Conservation (phyloP, 2,888 invertebrate species). For the Diaprepes abbreviatus region DNA sequence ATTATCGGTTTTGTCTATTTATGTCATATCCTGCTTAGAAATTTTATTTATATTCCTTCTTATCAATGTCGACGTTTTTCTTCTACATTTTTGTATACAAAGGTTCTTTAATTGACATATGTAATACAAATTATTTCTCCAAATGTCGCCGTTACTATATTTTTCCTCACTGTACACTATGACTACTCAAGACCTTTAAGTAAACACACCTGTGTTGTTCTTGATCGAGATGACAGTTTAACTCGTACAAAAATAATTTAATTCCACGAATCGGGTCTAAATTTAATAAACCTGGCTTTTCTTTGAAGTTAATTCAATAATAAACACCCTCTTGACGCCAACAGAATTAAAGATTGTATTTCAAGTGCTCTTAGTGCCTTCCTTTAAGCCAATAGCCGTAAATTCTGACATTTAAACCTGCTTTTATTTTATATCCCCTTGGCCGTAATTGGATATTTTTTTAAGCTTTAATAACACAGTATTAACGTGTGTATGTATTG, state of each 20-base stretch:
- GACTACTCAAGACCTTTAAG: no score
- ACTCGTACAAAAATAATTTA: neutral
- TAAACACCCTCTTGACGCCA: slow-evolving; percentile 16
- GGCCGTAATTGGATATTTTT: slow-evolving; percentile 1
- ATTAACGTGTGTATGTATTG: no score
- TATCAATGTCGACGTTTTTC: no score
- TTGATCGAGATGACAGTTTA: slow-evolving; percentile 9
- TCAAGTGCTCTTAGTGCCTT: slow-evolving; percentile 7
- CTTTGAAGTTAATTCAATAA: slow-evolving; percentile 11
- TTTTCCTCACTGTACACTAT: no score
- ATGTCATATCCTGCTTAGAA: no score
- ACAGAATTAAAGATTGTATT: slow-evolving; percentile 13
- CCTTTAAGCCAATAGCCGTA: slow-evolving; percentile 5
- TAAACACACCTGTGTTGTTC: no score
- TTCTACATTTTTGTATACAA: no score
- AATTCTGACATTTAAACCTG: slow-evolving; percentile 9
- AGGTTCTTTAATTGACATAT: no score
- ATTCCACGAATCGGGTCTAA: neutral
- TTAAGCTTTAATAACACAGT: neutral
- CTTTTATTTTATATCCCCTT: slow-evolving; percentile 5
- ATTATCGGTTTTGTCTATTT: no score
- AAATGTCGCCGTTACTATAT: no score
- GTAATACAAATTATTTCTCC: no score
- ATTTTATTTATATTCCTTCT: no score
- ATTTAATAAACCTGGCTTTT: neutral